A percentile compares a stretch with the other conserved stretches of the same genome.
phyloP scores from a whole-genome alignment of 2,797 vertebrate species.

The Mus minutoides region DNA sequence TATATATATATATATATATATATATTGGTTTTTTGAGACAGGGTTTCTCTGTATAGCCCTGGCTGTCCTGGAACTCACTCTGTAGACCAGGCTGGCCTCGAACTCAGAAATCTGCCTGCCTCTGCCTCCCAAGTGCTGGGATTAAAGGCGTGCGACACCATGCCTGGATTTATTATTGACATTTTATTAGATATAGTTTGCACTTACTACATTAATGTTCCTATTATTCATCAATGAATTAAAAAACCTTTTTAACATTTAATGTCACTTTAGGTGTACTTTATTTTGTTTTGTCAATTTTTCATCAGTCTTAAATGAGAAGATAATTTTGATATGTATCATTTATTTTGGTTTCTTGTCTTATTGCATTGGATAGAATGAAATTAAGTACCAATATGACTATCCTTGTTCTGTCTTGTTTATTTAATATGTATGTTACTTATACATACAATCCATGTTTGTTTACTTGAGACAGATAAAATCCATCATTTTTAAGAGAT shows the following conservation, averaged over 20 bases:
- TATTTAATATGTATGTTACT: not conserved
- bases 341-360: constrained; percentile 62
- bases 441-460: not conserved
- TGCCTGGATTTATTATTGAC: constrained; percentile 43
- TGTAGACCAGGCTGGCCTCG: too few relatives aligned
- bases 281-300: not conserved
- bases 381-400: not conserved
- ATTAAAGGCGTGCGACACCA: too few relatives aligned
- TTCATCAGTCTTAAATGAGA: not conserved
- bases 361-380: constrained; percentile 57
- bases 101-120: too few relatives aligned
- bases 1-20: too few relatives aligned
- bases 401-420: not conserved
- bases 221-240: not conserved
- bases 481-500: not conserved
- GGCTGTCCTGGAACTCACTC: too few relatives aligned
- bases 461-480: not conserved
- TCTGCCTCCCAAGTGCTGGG: too few relatives aligned
- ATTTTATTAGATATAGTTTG: constrained; percentile 35
- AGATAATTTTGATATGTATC: not conserved
- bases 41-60: too few relatives aligned
- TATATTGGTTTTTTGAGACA: too few relatives aligned
- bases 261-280: constrained; percentile 23
- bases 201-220: not conserved
- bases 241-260: not conserved